Percentiles rank a stretch among this genome's conserved stretches.
Conservation (phyloP, 2,797 vertebrate genomes). For the Myripristis jacobus region DNA sequence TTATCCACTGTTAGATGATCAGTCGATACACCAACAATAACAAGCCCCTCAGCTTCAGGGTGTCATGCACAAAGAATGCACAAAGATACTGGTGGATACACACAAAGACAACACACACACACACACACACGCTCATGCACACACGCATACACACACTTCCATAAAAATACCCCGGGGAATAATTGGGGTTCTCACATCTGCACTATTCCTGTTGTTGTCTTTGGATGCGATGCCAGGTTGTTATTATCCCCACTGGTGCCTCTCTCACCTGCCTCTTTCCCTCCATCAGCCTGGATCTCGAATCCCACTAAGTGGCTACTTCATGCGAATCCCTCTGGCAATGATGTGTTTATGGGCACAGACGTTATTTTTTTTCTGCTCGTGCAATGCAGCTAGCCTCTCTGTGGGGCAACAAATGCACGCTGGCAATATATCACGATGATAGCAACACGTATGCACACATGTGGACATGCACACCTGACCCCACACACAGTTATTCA, state of each 20-base stretch:
- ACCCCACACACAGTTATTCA: constrained; percentile 36
- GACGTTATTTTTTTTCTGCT: constrained; percentile 13
- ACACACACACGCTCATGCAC: constrained; percentile 15
- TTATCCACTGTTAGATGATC: constrained; percentile 53
- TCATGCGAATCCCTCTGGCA: constrained; percentile 47
- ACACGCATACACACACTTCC: background rate
- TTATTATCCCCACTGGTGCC: constrained; percentile 49
- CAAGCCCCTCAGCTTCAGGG: constrained; percentile 21
- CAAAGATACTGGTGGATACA: no score
- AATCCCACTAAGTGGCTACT: constrained; percentile 55
- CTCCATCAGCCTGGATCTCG: constrained; percentile 39
- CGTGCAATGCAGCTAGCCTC: constrained; percentile 28
- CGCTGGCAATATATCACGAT: constrained; percentile 1
- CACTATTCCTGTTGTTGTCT: constrained; percentile 49
- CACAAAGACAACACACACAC: no score
- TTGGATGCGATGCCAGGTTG: constrained; percentile 30
- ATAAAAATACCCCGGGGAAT: constrained; percentile 8
- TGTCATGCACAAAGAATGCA: constrained; percentile 35
- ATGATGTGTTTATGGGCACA: constrained; percentile 33
- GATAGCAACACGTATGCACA: background rate
- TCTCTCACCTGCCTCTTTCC: constrained; percentile 35
- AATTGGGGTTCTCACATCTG: constrained; percentile 38
- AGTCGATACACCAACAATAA: constrained; percentile 56
- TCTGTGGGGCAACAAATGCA: background rate
- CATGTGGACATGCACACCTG: background rate